Base-by-base conservation (phyloP, 2,888 invertebrate species). In the Sipha maydis region DNA sequence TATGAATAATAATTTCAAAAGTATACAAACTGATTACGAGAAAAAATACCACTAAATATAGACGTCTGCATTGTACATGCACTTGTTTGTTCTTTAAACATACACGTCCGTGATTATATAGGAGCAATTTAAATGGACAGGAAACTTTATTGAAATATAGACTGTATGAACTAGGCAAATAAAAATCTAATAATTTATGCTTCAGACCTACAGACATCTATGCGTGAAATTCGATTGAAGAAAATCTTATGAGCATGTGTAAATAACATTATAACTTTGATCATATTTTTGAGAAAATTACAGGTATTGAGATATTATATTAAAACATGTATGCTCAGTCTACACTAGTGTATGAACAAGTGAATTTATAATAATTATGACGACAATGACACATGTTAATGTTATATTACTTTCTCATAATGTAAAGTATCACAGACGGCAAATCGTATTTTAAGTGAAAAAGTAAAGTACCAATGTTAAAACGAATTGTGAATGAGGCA, bases 131-230 rank as follows among this genome's bases (percentile, higher is more conserved):
- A n/a, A 48, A 28, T n/a, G 8, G 25, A 48, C 9, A 31, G 41
- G 28, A 48, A 77, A 77, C 25, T 31, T 54, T 78, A 31, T n/a
- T 54, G 61, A 14, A 48, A 48, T 48, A 14, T 48, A 48, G 48
- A 48, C 14, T 48, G 48, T 48, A 48, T 1, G 14, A 14, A 48
- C 14, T 48, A 48, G 14, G 48, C 48, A 48, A 48, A 48, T 48
- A 61, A 17, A 80, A 80, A 80, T 80, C 25, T 61, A 80, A 80
- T 2, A 34, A 80, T 80, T 67, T 38, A 14, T 80, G 14, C 17
- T 38, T 80, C n/a, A 67, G 31, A 38, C 61, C 21, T 3, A 11
- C 41, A 3, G 61, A 80, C n/a, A 11, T 80, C 38, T 3, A 67
- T 34, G 61, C 7, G n/a, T 80, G 67, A 61, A 0, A 80, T 34